Conservation (phyloP, 2,113 vertebrate genomes). For the Nyctibius bracteatus region DNA sequence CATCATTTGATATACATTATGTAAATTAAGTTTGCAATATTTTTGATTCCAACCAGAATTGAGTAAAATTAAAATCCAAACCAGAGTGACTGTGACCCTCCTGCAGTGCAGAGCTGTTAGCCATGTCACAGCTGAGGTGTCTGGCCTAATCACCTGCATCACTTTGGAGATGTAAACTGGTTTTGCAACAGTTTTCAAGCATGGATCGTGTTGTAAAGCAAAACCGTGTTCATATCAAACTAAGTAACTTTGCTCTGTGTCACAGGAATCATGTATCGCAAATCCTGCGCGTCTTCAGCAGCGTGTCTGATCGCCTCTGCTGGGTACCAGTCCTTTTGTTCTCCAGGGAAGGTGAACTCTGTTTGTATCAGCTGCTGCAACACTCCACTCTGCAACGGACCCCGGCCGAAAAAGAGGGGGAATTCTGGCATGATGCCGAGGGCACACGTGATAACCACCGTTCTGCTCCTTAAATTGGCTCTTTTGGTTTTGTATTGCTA, state of each 20-base stretch:
- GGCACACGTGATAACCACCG: neutral
- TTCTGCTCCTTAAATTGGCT: constrained; percentile 53
- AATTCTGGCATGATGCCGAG: neutral
- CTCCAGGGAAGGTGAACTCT: constrained; percentile 90
- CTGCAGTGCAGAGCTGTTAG: neutral
- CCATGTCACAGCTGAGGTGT: neutral
- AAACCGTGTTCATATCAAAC: neutral
- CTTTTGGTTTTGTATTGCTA: constrained; percentile 57
- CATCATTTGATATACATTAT: neutral
- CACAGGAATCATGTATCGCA: constrained; percentile 92
- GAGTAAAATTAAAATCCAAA: neutral
- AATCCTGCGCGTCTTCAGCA: constrained; percentile 91
- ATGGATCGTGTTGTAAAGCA: neutral
- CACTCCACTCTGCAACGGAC: constrained; percentile 94
- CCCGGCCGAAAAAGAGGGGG: constrained; percentile 83
- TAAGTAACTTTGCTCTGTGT: constrained; percentile 52
- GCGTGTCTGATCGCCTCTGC: constrained; percentile 96
- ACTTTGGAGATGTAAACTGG: neutral
- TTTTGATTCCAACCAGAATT: neutral
- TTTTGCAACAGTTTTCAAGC: neutral
- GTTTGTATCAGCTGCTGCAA: constrained; percentile 99
- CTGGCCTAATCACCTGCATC: neutral
- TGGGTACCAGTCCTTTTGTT: constrained; percentile 98
- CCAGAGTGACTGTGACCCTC: neutral
- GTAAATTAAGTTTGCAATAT: neutral